Conservation (phyloP, 2,888 invertebrate species). For the Elgonia sp. region DNA sequence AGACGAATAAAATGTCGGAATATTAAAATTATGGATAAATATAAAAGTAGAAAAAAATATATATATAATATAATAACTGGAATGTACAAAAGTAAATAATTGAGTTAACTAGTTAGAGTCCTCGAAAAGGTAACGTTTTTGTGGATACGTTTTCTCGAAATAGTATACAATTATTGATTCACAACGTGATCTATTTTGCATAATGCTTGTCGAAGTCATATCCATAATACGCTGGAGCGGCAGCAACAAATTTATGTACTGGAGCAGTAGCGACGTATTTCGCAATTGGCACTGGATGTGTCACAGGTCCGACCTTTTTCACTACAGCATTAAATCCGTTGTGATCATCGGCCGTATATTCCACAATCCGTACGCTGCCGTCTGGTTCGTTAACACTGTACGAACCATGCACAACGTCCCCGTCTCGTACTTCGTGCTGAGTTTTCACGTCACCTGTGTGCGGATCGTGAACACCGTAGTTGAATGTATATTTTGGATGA, state of each 20-base stretch:
- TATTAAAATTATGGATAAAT: too few species aligned
- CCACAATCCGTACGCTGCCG: slow-evolving; percentile 83
- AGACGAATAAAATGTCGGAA: too few species aligned
- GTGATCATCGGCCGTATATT: slow-evolving; percentile 84
- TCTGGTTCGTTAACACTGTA: slow-evolving; percentile 84
- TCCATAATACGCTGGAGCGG: slow-evolving; percentile 79
- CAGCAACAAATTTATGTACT: slow-evolving; percentile 77
- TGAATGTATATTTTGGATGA: slow-evolving; percentile 83
- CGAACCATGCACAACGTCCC: slow-evolving; percentile 83
- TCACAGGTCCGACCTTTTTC: slow-evolving; percentile 83
- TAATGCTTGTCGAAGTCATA: slow-evolving; percentile 81
- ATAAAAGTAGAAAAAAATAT: too few species aligned
- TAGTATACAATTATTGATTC: slow-evolving; percentile 41
- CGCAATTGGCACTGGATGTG: slow-evolving; percentile 81
- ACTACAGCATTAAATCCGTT: slow-evolving; percentile 84
- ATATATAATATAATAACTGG: neutral
- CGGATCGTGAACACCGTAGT: slow-evolving; percentile 84
- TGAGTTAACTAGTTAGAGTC: slow-evolving; percentile 27
- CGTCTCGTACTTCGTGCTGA: slow-evolving; percentile 83
- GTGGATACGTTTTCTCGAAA: slow-evolving; percentile 21
- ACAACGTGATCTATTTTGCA: slow-evolving; percentile 59
- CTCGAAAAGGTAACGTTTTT: slow-evolving; percentile 31
- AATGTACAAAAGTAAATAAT: slow-evolving; percentile 54
- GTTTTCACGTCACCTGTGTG: slow-evolving; percentile 84
- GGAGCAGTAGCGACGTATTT: slow-evolving; percentile 79